Evolutionary conservation across 2,797 vertebrate genomes (phyloP), one percentile per base, ranked within the genome.

Genomic region (Poecilia gillii): DNA sequence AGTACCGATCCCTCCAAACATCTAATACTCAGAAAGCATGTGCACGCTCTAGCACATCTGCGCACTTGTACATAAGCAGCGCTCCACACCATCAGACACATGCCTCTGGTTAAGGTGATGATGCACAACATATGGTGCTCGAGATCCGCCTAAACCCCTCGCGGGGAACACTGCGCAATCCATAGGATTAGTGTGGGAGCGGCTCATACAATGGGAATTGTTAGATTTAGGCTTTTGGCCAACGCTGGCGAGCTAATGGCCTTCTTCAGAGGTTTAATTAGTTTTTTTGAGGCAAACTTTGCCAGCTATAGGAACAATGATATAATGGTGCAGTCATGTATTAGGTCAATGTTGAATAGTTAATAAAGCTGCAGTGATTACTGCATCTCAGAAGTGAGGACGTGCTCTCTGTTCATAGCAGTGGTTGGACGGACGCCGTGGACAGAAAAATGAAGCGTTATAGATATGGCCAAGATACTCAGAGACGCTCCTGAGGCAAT

Each of bases 41-140:
- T 70, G 76, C 78, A 74, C 64, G 16, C 74, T 73, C 57, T 59
- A 73, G 83, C 75, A 81, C 81, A 86, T 88, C 66, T 76, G 83
- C 83, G 88, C 81, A 43, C 83, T 77, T 62, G n/a, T 51, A 84
- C 76, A 76, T 84, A 78, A 51, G 64, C 81, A 73, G 36, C 36
- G 41, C 66, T 77, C 85, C 83, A 82, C 91, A 76, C 72, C 36
- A 76, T 84, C 77, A 81, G 80, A 87, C 92, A 91, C 87, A 88
- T 91, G 92, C 89, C 84, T 88, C 85, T 85, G 87, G 89, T 93
- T 90, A 89, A 88, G 90, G 89, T 90, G 92, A 87, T 86, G 87
- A 92, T 84, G 80, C 91, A 79, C 85, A 90, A 79, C 92, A 94
- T 91, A 91, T 93, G 92, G 90, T 11, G 62, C 81, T 75, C 7